Conservation (phyloP, 2,888 invertebrate species). For the Epistrophella euchroma region DNA sequence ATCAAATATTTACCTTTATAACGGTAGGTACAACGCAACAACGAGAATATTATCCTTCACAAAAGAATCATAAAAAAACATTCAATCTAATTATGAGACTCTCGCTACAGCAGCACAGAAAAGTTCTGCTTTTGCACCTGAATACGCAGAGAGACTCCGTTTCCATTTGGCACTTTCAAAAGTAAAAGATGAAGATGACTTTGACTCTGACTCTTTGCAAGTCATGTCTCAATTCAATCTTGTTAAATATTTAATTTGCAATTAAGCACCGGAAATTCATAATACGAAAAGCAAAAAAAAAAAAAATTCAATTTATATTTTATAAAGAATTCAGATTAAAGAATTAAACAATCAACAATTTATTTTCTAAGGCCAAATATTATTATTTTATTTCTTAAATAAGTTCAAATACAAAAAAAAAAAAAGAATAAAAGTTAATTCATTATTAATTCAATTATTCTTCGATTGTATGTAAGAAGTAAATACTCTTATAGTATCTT, state of each 20-base stretch:
- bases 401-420: neutral
- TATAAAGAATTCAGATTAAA: constrained; percentile 38
- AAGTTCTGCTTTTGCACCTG: constrained; percentile 3
- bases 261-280: constrained; percentile 55
- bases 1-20: constrained; percentile 43
- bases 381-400: constrained; percentile 12
- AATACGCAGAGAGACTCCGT: neutral
- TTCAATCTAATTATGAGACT: constrained; percentile 40
- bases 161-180: neutral
- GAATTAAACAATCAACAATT: constrained; percentile 31
- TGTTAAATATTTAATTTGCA: constrained; percentile 70
- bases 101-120: neutral
- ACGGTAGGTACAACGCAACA: constrained; percentile 31
- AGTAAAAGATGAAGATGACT: constrained; percentile 14
- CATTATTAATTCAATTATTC: constrained; percentile 12
- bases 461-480: neutral
- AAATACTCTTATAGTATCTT: neutral
- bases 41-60: constrained; percentile 17
- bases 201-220: neutral
- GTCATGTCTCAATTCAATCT: constrained; percentile 44
- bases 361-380: constrained; percentile 36
- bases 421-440: constrained; percentile 9
- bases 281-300: neutral
- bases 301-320: constrained; percentile 55
- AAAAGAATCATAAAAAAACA: constrained; percentile 25